Base-by-base conservation (phyloP, 2,113 vertebrate species). In the Puma concolor region DNA sequence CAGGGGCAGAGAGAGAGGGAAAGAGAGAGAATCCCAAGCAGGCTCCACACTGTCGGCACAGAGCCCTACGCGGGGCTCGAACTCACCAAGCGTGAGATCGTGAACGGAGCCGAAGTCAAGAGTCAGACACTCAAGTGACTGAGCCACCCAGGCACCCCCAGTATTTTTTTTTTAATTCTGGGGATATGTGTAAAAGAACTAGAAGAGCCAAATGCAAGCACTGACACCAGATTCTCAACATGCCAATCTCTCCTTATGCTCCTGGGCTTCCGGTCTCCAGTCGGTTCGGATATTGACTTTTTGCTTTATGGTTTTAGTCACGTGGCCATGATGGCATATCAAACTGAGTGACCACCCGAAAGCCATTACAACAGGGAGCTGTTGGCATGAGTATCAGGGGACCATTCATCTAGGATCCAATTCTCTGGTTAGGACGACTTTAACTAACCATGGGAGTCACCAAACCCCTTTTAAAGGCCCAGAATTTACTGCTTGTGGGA, bases 381-480 rank as follows among this genome's bases (percentile, higher is more conserved):
- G 96, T 97, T 29, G 88, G 7, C 19, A 4, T 79, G 66, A 96
- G 17, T 48, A 38, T 87, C 31, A 29, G 19, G 31, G 52, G 57
- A 44, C 25, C 86, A 31, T 96, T 95, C 63, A 87, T 86, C 72
- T 60, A 57, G 21, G 44, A 95, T 83, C 23, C n/a, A 83, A 54
- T 74, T 95, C 27, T 89, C 86, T 96, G 52, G 77, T 77, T 95
- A 86, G 50, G 48, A 67, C 86, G 86, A 13, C 11, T 97, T 93
- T 93, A 94, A 97, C 80, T 92, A 95, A 97, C 15, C 80, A 91
- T 54, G 64, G 74, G 72, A 96, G 27, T 87, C 77, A 89, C 71
- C 91, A 93, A 88, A 50, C 33, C n/a, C 19, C 4, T 93, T 96
- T 95, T 50, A 80, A n/a, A 76, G 79, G 41, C 38, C 44, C 48